phyloP scores from a whole-genome alignment of 2,888 invertebrate species.

The Nebria salina region DNA sequence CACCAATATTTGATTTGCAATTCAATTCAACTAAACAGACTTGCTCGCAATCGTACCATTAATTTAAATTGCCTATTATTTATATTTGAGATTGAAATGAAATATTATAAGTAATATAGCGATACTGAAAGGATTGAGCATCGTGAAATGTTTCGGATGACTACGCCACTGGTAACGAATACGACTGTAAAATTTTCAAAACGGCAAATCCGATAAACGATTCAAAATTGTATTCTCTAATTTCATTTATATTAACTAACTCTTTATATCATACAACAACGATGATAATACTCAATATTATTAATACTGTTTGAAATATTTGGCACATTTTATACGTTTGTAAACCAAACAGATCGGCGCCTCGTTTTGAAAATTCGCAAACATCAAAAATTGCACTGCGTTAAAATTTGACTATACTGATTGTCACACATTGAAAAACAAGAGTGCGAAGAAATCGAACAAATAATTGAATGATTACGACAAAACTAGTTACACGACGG shows the following conservation, averaged over 20 bases:
- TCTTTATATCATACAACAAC: background rate
- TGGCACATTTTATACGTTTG: background rate
- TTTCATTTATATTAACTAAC: conserved; percentile 1
- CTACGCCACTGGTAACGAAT: background rate
- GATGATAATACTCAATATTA: background rate
- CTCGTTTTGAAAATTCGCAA: background rate
- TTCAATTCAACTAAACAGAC: no score
- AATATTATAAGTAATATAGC: no score
- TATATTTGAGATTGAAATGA: no score
- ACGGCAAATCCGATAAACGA: background rate
- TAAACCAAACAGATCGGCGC: background rate
- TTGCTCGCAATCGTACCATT: no score
- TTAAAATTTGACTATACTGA: conserved; percentile 1
- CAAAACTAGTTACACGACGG: background rate
- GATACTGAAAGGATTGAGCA: no score
- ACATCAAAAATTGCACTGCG: background rate
- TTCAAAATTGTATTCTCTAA: background rate
- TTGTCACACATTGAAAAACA: background rate
- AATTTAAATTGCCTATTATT: no score
- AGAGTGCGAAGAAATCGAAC: background rate
- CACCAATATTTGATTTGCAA: no score
- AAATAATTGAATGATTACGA: background rate
- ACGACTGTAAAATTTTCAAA: background rate
- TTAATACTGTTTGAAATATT: background rate
- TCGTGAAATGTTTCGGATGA: no score